A percentile compares a stretch with the other conserved stretches of the same genome.
phyloP scores from a whole-genome alignment of 1,140 invertebrate species.

The Caenorhabditis briggsae region DNA sequence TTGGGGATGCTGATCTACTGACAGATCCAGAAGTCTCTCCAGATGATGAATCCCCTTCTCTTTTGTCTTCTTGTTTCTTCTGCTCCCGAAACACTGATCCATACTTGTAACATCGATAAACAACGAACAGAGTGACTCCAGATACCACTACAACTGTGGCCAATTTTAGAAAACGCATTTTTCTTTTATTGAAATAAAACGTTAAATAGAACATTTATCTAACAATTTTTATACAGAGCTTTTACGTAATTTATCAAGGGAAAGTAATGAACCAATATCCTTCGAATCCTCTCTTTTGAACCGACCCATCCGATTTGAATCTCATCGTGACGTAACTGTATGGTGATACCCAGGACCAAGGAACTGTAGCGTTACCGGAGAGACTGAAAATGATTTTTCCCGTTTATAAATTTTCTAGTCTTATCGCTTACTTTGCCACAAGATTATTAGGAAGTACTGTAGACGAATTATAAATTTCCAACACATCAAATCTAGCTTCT shows the following conservation, averaged over 20 bases:
- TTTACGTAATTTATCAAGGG: neutral
- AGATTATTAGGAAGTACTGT: neutral
- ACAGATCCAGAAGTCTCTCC: neutral
- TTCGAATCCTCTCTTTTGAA: constrained; percentile 33
- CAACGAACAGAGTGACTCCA: constrained; percentile 22
- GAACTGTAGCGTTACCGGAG: neutral
- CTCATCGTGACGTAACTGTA: constrained; percentile 3
- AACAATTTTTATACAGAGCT: neutral
- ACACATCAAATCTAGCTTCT: constrained; percentile 6
- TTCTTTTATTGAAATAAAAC: neutral
- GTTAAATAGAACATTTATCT: neutral
- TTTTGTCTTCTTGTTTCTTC: neutral
- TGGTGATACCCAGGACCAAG: neutral
- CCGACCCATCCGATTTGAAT: constrained; percentile 14
- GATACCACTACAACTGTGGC: neutral
- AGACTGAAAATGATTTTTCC: neutral
- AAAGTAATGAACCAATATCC: neutral
- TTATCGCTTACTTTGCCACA: neutral
- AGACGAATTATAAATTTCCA: constrained; percentile 2
- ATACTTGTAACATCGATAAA: constrained; percentile 52
- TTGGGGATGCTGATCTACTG: neutral
- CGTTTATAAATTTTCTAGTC: neutral
- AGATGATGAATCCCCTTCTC: too few species aligned
- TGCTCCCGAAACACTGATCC: constrained; percentile 26
- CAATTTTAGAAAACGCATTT: neutral